These are phyloP conservation scores for Acronicta psi DNA, from an alignment of 2,888 invertebrate genomes.

Conservation along the genomic window DNA sequence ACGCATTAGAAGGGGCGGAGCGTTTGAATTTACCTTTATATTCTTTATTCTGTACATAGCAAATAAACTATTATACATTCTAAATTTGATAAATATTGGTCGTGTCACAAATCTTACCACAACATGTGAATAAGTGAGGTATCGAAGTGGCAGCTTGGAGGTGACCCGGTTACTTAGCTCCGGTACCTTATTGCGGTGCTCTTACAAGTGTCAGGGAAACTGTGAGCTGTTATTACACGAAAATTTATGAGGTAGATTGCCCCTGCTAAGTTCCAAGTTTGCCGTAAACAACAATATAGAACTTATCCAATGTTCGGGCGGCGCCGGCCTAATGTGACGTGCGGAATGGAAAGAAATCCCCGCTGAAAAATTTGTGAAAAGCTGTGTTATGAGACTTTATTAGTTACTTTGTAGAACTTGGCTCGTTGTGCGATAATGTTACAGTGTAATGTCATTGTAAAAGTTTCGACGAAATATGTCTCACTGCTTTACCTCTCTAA, in stretches of 20 bases:
- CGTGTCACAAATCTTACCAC: slow-evolving; percentile 39
- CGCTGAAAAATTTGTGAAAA: slow-evolving; percentile 74
- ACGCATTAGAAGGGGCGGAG: too few species aligned
- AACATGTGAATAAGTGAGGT: slow-evolving; percentile 57
- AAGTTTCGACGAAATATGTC: slow-evolving; percentile 12
- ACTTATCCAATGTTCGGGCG: slow-evolving; percentile 81
- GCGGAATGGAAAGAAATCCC: slow-evolving; percentile 76
- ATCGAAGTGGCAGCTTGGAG: slow-evolving; percentile 56
- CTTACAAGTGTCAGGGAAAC: slow-evolving; percentile 86
- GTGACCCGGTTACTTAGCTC: slow-evolving; percentile 72
- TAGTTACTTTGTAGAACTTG: slow-evolving; percentile 65
- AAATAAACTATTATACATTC: too few species aligned
- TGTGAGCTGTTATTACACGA: slow-evolving; percentile 85
- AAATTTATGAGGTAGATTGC: slow-evolving; percentile 86
- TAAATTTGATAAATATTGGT: slow-evolving; percentile 12
- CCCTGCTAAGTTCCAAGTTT: slow-evolving; percentile 82
- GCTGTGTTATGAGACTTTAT: slow-evolving; percentile 76
- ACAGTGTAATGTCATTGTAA: slow-evolving; percentile 22
- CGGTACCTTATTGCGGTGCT: slow-evolving; percentile 79
- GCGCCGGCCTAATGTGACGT: slow-evolving; percentile 76
- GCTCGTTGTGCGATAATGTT: slow-evolving; percentile 44
- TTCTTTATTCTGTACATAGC: too few species aligned
- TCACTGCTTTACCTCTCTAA: slow-evolving; percentile 18
- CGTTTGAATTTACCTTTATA: too few species aligned
- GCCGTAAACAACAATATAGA: slow-evolving; percentile 86